Percentiles rank a stretch among this genome's conserved stretches.
Evolutionary conservation across 2,797 vertebrate species (phyloP).

Genomic region (Pelochelys cantorii): DNA sequence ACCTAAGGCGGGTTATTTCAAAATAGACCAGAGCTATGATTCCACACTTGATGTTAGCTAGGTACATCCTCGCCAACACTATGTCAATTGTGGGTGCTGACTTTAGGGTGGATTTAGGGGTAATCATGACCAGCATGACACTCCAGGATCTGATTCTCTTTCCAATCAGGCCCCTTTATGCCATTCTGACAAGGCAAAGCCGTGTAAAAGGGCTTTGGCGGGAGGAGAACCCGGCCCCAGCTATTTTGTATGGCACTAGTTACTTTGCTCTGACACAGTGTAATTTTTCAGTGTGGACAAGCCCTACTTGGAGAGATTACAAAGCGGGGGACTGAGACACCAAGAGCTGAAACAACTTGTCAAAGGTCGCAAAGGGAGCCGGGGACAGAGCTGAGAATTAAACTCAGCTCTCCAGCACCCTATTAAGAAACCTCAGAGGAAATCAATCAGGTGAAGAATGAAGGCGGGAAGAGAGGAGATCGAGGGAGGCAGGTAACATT

Average conservation of each 20-base stretch:
- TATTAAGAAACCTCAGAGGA: constrained; percentile 8
- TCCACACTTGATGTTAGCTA: too few relatives aligned
- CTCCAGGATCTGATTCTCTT: neutral
- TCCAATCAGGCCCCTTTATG: neutral
- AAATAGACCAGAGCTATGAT: neutral
- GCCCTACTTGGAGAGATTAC: constrained; percentile 19
- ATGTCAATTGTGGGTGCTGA: neutral
- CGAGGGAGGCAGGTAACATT: neutral
- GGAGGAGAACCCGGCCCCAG: neutral
- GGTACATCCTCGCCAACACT: too few relatives aligned
- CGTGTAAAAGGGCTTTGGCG: neutral
- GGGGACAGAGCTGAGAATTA: constrained; percentile 39
- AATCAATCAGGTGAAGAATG: neutral
- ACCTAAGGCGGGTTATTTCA: too few relatives aligned
- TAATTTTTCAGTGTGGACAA: neutral
- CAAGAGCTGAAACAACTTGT: neutral
- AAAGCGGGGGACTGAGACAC: constrained; percentile 17
- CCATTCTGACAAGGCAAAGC: neutral
- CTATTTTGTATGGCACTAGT: neutral
- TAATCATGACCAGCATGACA: neutral
- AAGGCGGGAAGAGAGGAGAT: constrained; percentile 14
- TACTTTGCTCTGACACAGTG: neutral
- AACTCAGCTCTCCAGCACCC: constrained; percentile 11
- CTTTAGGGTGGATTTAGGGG: neutral
- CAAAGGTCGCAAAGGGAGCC: neutral